Evolutionary conservation across 1,140 invertebrate genomes (phyloP).

Genomic region (Drosophila elegans): DNA sequence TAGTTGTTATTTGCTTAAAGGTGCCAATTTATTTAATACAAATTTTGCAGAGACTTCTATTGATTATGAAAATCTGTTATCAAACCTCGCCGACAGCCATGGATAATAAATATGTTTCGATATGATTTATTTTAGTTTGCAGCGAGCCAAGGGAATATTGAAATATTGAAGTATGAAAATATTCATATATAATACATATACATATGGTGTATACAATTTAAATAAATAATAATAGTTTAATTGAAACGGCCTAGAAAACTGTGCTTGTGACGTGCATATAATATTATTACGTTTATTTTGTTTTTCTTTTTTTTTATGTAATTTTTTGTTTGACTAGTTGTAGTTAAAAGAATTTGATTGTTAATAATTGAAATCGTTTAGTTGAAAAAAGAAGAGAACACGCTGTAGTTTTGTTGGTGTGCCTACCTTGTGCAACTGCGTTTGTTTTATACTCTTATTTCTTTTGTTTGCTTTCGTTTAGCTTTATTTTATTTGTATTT

Average conservation of each 20-base stretch:
- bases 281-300: conserved; percentile 60
- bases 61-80: conserved; percentile 30
- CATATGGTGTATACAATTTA: conserved; percentile 58
- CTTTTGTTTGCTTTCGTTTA: conserved; percentile 62
- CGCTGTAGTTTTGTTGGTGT: conserved; percentile 82
- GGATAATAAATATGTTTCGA: conserved; percentile 51
- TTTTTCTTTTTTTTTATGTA: conserved; percentile 31
- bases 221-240: conserved; percentile 74
- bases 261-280: conserved; percentile 80
- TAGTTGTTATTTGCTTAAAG: conserved; percentile 1
- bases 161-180: conserved; percentile 44
- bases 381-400: conserved; percentile 69
- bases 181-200: conserved; percentile 75
- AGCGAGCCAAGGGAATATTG: conserved; percentile 51
- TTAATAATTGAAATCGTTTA: conserved; percentile 77
- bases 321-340: conserved; percentile 42
- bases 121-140: conserved; percentile 44
- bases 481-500: conserved; percentile 42
- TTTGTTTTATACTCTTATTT: conserved; percentile 80
- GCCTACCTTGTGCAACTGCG: conserved; percentile 85
- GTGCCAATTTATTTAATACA: conserved; percentile 21
- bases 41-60: conserved; percentile 4
- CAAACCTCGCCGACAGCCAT: conserved; percentile 46
- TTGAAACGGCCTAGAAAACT: conserved; percentile 79
- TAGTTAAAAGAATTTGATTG: conserved; percentile 45